These are phyloP conservation scores for Crypturellus undulatus DNA, from an alignment of 2,113 vertebrate species.

Conservation along the genomic window DNA sequence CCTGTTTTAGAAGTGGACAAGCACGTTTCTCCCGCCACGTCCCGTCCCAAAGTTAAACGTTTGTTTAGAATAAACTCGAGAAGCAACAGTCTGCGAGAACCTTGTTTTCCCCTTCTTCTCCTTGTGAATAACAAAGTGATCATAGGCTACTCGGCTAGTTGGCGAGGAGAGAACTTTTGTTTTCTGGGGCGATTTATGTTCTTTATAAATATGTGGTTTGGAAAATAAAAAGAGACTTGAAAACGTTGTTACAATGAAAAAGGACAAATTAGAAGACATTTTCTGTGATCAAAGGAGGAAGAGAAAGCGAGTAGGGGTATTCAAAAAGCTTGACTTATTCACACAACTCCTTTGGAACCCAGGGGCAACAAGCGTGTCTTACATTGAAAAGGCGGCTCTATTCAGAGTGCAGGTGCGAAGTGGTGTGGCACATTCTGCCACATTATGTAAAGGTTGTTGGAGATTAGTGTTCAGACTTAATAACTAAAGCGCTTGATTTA, in stretches of 20 bases:
- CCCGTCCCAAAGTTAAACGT: slow-evolving; percentile 10
- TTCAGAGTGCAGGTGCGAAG: slow-evolving; percentile 99
- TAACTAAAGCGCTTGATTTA: slow-evolving; percentile 92
- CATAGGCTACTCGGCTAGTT: slow-evolving; percentile 66
- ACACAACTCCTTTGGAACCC: slow-evolving; percentile 92
- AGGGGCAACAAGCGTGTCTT: slow-evolving; percentile 98
- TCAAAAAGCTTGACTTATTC: slow-evolving; percentile 91
- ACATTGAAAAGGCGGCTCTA: slow-evolving; percentile 92
- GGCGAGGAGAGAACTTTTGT: slow-evolving; percentile 73
- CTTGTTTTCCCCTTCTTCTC: slow-evolving; percentile 42
- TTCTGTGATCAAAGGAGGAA: slow-evolving; percentile 90
- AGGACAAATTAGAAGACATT: slow-evolving; percentile 91
- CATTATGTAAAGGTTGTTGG: slow-evolving; percentile 96
- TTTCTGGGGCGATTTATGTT: slow-evolving; percentile 78
- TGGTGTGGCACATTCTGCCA: slow-evolving; percentile 90
- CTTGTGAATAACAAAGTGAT: slow-evolving; percentile 51
- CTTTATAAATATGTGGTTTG: slow-evolving; percentile 83
- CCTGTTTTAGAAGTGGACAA: slow-evolving; percentile 1
- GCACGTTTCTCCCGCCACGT: background rate
- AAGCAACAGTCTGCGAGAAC: slow-evolving; percentile 51
- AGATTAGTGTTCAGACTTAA: slow-evolving; percentile 93
- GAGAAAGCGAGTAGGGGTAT: slow-evolving; percentile 86
- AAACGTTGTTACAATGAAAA: slow-evolving; percentile 89
- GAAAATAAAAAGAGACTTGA: slow-evolving; percentile 84
- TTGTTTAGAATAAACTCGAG: slow-evolving; percentile 56